Evolutionary conservation across 2,888 invertebrate genomes (phyloP).

Genomic region (Melinaea marsaeus): DNA sequence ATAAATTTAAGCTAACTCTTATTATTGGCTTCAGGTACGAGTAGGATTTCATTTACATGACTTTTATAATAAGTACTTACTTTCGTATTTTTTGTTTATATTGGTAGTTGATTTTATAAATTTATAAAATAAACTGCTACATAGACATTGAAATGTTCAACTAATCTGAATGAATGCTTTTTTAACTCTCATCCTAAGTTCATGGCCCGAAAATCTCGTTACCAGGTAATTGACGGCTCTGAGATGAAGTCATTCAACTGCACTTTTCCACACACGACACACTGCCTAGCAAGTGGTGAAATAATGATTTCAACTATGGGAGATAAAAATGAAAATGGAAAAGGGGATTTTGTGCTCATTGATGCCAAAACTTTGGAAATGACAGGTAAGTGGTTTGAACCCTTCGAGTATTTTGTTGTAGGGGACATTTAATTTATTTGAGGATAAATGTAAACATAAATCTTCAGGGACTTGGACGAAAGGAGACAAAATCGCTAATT

Average conservation of each 20-base stretch:
- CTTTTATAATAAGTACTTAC: no score
- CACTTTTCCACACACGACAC: constrained; percentile 94
- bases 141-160: constrained; percentile 4
- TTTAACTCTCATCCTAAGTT: constrained; percentile 44
- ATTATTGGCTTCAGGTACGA: no score
- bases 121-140: background rate
- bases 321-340: constrained; percentile 88
- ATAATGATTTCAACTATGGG: constrained; percentile 98
- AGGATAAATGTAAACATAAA: constrained; percentile 12
- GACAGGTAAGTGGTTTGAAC: constrained; percentile 74
- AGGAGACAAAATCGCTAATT: constrained; percentile 81
- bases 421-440: constrained; percentile 25
- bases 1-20: no score
- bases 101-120: no score
- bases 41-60: no score
- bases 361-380: constrained; percentile 88
- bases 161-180: constrained; percentile 15
- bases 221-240: constrained; percentile 87
- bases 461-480: constrained; percentile 85
- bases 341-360: constrained; percentile 92
- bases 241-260: constrained; percentile 87
- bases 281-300: constrained; percentile 94
- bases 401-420: constrained; percentile 34
- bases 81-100: background rate
- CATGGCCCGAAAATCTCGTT: constrained; percentile 57